phyloP scores from a whole-genome alignment of 2,113 vertebrate species.

The Sceloporus tristichus region DNA sequence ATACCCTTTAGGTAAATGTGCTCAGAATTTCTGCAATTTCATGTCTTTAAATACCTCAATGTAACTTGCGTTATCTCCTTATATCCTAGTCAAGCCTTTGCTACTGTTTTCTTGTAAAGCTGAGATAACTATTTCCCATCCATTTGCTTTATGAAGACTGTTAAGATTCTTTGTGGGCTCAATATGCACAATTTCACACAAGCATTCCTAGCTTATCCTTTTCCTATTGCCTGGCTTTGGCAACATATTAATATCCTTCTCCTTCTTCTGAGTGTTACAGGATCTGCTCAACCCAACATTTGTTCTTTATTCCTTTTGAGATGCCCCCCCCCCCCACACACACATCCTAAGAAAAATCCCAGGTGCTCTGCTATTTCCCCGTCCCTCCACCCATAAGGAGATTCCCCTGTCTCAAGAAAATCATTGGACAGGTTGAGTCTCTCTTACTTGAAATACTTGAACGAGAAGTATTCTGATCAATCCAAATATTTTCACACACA shows the following conservation, averaged over 20 bases:
- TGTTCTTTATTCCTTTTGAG: not conserved
- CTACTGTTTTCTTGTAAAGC: conserved; percentile 2
- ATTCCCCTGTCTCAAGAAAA: not conserved
- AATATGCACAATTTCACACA: not conserved
- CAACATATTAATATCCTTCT: not conserved
- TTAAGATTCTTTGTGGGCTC: not conserved
- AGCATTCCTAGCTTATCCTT: conserved; percentile 19
- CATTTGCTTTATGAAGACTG: not conserved
- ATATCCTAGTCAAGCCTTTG: conserved; percentile 6
- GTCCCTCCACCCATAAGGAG: not conserved
- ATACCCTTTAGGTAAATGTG: not conserved
- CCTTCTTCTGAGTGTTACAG: not conserved
- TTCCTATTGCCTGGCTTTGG: not conserved
- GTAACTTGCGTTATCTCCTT: not conserved
- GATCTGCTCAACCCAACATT: not conserved
- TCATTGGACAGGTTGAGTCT: not conserved
- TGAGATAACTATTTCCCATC: not conserved
- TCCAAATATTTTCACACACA: too few species aligned
- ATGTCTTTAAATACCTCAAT: not conserved
- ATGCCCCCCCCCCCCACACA: too few species aligned
- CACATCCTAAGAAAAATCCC: not conserved
- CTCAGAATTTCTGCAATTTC: not conserved
- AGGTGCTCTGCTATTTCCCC: not conserved
- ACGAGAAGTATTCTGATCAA: too few species aligned
- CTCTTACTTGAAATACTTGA: too few species aligned